Conservation (phyloP, 2,888 invertebrate species). For the Lumbricus terrestris region DNA sequence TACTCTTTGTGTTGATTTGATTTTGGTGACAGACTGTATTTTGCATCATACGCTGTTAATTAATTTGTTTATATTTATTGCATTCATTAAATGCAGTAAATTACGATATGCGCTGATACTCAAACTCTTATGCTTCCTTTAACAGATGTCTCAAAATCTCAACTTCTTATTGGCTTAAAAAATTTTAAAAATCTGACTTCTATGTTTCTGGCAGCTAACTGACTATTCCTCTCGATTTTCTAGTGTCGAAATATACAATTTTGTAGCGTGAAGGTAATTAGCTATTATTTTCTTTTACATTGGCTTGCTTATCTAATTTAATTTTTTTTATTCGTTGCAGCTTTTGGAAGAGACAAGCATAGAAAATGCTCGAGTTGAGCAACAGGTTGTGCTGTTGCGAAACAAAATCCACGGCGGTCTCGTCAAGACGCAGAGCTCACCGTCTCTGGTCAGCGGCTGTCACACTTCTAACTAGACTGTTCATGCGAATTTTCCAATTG, state of each 20-base stretch:
- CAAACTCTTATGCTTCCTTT: too few relatives aligned
- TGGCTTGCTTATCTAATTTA: neutral
- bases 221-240: too few relatives aligned
- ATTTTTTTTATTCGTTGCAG: conserved; percentile 59
- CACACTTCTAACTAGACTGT: neutral
- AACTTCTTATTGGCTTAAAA: too few relatives aligned
- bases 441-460: conserved; percentile 48
- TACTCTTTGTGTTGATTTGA: neutral
- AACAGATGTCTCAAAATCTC: too few relatives aligned
- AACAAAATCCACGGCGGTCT: conserved; percentile 64
- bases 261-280: neutral
- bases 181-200: too few relatives aligned
- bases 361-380: conserved; percentile 83
- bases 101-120: too few relatives aligned
- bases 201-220: too few relatives aligned
- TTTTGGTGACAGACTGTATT: neutral
- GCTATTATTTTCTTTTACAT: neutral
- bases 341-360: conserved; percentile 88
- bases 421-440: conserved; percentile 49
- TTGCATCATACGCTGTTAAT: neutral
- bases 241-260: neutral
- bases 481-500: neutral
- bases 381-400: conserved; percentile 78
- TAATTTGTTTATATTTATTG: too few relatives aligned
- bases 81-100: too few relatives aligned